A percentile compares a stretch with the other conserved stretches of the same genome.
These are phyloP conservation scores for Pogonophryne albipinna DNA, from an alignment of 2,797 vertebrate genomes.

Conservation along the genomic window DNA sequence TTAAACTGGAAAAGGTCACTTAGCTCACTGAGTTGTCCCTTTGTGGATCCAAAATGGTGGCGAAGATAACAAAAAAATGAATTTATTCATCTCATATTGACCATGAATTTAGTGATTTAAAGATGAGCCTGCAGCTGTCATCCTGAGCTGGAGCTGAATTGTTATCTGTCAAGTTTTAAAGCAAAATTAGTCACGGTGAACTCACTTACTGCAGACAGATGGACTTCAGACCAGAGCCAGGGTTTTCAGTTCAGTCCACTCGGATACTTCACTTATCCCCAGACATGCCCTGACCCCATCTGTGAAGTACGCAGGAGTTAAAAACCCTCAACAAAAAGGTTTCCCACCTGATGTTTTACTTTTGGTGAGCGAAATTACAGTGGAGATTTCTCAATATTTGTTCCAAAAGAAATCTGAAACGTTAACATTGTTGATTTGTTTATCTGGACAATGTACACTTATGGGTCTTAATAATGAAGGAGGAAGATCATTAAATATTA, in stretches of 20 bases:
- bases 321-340: background rate
- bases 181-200: conserved; percentile 3
- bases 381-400: background rate
- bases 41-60: too few species aligned
- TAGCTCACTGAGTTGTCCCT: too few species aligned
- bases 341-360: background rate
- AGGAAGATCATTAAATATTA: too few species aligned
- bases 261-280: conserved; percentile 10
- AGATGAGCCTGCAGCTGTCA: conserved; percentile 29
- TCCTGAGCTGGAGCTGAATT: background rate
- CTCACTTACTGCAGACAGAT: conserved; percentile 24
- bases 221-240: conserved; percentile 17
- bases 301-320: background rate
- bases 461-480: too few species aligned
- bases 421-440: background rate
- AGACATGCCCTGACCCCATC: background rate
- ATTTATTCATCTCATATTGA: too few species aligned
- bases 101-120: background rate
- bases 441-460: too few species aligned
- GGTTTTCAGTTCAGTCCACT: background rate
- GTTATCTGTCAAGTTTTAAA: conserved; percentile 15
- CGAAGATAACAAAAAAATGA: too few species aligned
- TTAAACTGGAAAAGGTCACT: too few species aligned
- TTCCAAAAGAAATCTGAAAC: background rate
- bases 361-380: background rate